Evolutionary conservation across 2,113 vertebrate species (phyloP).

Genomic region (Emberiza fucata): DNA sequence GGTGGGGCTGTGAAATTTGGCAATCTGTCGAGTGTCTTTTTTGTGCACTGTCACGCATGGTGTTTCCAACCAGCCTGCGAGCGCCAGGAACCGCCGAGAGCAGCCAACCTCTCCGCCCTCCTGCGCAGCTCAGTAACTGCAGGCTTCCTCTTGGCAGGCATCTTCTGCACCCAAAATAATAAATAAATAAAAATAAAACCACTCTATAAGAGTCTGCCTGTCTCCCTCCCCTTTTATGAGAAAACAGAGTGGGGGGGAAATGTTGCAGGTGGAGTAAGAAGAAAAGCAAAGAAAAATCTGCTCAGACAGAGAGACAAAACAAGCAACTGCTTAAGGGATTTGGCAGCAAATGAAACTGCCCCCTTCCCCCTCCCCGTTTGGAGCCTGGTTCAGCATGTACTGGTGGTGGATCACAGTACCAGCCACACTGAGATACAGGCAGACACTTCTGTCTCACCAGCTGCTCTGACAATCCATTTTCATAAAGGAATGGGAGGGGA

Average conservation of each 20-base stretch:
- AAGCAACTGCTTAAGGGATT: conserved; percentile 7
- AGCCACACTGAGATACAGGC: conserved; percentile 63
- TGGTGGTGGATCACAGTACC: conserved; percentile 59
- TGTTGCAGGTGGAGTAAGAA: conserved; percentile 35
- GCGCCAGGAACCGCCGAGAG: not conserved
- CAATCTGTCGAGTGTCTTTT: not conserved
- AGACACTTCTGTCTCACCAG: conserved; percentile 69
- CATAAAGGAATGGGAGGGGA: conserved; percentile 56
- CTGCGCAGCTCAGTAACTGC: conserved; percentile 18
- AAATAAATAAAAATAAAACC: not conserved
- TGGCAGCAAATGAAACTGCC: not conserved
- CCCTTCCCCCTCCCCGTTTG: conserved; percentile 46
- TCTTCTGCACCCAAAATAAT: not conserved
- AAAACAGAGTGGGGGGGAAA: not conserved
- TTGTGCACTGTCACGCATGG: conserved; percentile 22
- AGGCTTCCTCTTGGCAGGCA: conserved; percentile 34
- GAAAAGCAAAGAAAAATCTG: conserved; percentile 49
- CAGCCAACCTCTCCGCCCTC: conserved; percentile 19
- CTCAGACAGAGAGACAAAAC: conserved; percentile 56
- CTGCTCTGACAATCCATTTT: conserved; percentile 70
- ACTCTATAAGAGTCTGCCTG: not conserved
- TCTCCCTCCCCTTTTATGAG: not conserved
- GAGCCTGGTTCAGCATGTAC: conserved; percentile 60
- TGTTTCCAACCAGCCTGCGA: conserved; percentile 12
- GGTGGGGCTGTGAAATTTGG: not conserved